Base-by-base conservation (phyloP, 2,888 invertebrate genomes). In the Hydrotaea cyrtoneurina region DNA sequence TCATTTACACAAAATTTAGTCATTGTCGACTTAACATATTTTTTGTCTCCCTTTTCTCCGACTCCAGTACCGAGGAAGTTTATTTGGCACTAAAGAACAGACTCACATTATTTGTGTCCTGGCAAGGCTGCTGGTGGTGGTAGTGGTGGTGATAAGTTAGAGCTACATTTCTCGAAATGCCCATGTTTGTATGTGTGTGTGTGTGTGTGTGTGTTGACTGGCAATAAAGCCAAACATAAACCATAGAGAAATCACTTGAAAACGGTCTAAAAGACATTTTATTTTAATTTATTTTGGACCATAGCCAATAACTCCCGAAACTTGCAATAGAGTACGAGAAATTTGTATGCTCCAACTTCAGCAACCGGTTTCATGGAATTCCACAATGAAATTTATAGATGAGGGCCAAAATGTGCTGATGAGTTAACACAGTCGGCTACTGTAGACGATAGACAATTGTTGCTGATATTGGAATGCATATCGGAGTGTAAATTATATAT, bases 11-110 rank as follows among this genome's bases (percentile, higher is more conserved):
- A 81, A 72, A 78, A 84, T 78, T 81, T 81, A 73, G 50, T 84
- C 66, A 84, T 81, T 84, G 84, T 84, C 84, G 78, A 81, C 84
- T 78, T 75, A 81, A 81, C 84, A 84, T 84, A 84, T 84, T 81
- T 81, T 64, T 71, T 57, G 21, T 2, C 21, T 1, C 5, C 11
- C 21, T 57, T 21, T 7, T 19, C 19, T 62, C 31, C 26, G 1
- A 53, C 53, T 17, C n/a, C 15, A 26, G 7, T 62, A 2, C 15
- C 3, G 31, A 7, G 2, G 15, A 39, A 78, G 80, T 81, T 66
- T 78, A 84, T 81, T 84, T 84, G 81, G 84, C 81, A 80, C 55
- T 75, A 0, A 2, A 62, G 62, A 26, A 26, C 72, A 78, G 59
- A 57, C 26, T 78, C 53, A 81, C 46, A 76, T 75, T 81, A 31